These are phyloP conservation scores for Sinohyriopsis cumingii DNA, from an alignment of 2,888 invertebrate genomes.

Conservation along the genomic window DNA sequence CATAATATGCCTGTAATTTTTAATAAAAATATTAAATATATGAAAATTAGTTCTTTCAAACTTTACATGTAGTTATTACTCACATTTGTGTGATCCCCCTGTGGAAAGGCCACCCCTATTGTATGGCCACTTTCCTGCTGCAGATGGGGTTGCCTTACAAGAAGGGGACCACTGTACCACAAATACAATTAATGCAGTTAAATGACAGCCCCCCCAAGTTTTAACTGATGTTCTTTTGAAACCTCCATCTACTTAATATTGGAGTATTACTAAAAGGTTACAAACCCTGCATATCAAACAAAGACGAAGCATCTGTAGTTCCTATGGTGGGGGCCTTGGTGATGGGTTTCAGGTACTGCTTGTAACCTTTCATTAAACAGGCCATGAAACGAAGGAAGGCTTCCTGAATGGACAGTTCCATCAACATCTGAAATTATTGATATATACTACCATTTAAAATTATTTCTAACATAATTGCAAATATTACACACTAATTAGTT, in stretches of 20 bases:
- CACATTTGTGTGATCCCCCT: too few relatives aligned
- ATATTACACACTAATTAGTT: background rate
- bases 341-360: slow-evolving; percentile 90
- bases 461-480: background rate
- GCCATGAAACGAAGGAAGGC: slow-evolving; percentile 97
- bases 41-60: too few relatives aligned
- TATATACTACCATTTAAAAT: background rate
- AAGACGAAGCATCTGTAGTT: slow-evolving; percentile 93
- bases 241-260: background rate
- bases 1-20: too few relatives aligned
- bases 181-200: too few relatives aligned
- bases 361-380: slow-evolving; percentile 90
- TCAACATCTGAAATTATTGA: slow-evolving; percentile 62
- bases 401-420: slow-evolving; percentile 96
- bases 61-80: too few relatives aligned
- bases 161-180: too few relatives aligned
- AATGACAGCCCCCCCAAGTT: too few relatives aligned
- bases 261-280: background rate
- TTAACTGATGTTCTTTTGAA: background rate
- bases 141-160: too few relatives aligned
- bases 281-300: slow-evolving; percentile 88
- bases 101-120: too few relatives aligned
- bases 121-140: too few relatives aligned
- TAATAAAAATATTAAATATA: too few relatives aligned
- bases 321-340: slow-evolving; percentile 90